Evolutionary conservation across 2,797 vertebrate genomes (phyloP).

Genomic region (Phaenicophaeus curvirostris): DNA sequence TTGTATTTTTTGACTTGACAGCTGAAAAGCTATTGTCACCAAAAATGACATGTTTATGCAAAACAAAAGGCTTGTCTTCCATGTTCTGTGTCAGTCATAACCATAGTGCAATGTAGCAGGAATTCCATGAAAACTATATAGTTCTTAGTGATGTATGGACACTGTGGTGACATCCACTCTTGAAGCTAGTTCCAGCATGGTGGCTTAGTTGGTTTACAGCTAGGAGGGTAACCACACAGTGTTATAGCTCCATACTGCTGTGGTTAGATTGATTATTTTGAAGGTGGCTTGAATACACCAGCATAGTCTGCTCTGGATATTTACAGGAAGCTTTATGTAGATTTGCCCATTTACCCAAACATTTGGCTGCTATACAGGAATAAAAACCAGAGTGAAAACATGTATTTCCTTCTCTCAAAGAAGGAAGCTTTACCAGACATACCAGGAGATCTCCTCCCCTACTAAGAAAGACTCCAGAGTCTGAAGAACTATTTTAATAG

Average conservation of each 20-base stretch:
- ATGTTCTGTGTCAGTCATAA: background rate
- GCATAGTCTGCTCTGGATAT: background rate
- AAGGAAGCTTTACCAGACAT: background rate
- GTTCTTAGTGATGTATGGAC: background rate
- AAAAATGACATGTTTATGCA: background rate
- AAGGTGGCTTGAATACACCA: background rate
- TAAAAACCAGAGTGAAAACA: background rate
- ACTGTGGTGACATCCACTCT: background rate
- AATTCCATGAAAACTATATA: background rate
- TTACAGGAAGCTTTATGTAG: background rate
- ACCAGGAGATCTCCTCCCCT: background rate
- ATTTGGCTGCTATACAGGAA: background rate
- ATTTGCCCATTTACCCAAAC: background rate
- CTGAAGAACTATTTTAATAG: background rate
- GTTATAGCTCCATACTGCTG: background rate
- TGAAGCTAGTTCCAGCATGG: background rate
- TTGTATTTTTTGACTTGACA: background rate
- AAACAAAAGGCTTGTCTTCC: background rate
- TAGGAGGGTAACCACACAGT: background rate
- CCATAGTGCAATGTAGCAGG: background rate
- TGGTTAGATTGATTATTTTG: background rate
- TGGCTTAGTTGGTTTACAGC: background rate
- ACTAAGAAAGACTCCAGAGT: background rate
- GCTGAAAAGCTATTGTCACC: constrained; percentile 1
- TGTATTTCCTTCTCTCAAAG: background rate